Evolutionary conservation across 2,888 invertebrate species (phyloP).

Genomic region (Linyphia triangularis): DNA sequence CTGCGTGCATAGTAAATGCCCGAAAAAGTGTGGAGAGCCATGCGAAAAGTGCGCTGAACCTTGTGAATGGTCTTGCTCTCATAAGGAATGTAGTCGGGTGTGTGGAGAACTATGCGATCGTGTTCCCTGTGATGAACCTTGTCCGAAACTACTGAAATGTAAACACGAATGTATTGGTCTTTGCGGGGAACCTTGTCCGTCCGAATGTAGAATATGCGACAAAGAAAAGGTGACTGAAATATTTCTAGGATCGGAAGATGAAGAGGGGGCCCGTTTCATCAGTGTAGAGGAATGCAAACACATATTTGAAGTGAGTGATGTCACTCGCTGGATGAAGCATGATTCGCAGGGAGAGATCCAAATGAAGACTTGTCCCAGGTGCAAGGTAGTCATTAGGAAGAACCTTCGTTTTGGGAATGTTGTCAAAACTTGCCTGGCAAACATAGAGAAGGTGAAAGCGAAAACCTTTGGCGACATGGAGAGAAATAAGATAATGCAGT

Average conservation of each 20-base stretch:
- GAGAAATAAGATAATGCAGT: not conserved
- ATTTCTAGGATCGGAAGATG: conserved; percentile 77
- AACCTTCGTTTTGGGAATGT: conserved; percentile 83
- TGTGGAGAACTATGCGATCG: conserved; percentile 80
- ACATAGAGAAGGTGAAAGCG: conserved; percentile 79
- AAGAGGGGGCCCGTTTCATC: conserved; percentile 77
- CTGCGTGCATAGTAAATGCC: conserved; percentile 79
- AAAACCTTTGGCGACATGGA: conserved; percentile 77
- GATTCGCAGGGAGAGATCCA: conserved; percentile 37
- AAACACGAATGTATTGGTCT: conserved; percentile 85
- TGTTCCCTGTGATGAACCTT: conserved; percentile 79
- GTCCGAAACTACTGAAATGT: conserved; percentile 81
- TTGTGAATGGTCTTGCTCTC: conserved; percentile 79
- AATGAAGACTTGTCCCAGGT: conserved; percentile 68
- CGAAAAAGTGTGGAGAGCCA: conserved; percentile 77
- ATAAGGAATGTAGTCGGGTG: conserved; percentile 78
- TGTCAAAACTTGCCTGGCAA: conserved; percentile 80
- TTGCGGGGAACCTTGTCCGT: conserved; percentile 87
- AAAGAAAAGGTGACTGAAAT: conserved; percentile 77
- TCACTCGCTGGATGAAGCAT: conserved; percentile 59
- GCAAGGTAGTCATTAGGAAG: conserved; percentile 82
- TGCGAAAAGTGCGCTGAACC: conserved; percentile 79
- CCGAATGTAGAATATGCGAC: conserved; percentile 83
- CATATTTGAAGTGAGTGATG: conserved; percentile 79
- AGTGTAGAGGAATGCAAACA: conserved; percentile 79